Base-by-base conservation (phyloP, 2,113 vertebrate species). In the Rhineura floridana region DNA sequence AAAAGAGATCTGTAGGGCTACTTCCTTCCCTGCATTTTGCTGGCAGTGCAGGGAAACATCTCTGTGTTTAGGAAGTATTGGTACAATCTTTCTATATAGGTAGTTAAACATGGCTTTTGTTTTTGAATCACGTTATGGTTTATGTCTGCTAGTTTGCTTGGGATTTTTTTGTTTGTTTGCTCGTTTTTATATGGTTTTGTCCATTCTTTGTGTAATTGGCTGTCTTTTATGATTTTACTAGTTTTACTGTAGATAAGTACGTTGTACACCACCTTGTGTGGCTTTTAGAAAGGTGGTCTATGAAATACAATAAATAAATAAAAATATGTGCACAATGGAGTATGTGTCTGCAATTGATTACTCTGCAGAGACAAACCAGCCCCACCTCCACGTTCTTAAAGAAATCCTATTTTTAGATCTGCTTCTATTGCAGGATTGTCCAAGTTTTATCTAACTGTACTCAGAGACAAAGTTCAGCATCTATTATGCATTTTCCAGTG, bases 331-430 rank as follows among this genome's bases (percentile, higher is more conserved):
- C 28, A 46, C 11, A 17, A n/a, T 70, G 39, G 42, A 48, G 33
- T 8, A 21, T 73, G 36, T 23, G 17, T 78, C n/a, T 48, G 15
- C 2, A 25, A 55, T 6, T 70, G 63, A 39, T 13, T 72, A 23
- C 77, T n/a, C 28, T 17, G 10, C 42, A 11, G 9, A 39, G n/a
- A 70, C 79, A 87, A 42, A 92, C 55, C 55, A n/a, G n/a, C 55
- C 21, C 17, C 88, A 63, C 72, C 52, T 76, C 4, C 48, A 67
- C 91, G 48, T 88, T 70, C 33, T 88, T 81, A 79, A 36, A 63
- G 79, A 80, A 19, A 28, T 33, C 79, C 21, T 21, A 6, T 39
- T 84, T 63, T 78, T 70, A 88, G 52, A 85, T 82, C 9, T 28
- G 78, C 65, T 86, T 81, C 73, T 86, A 52, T 82, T 87, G 83